Conservation (phyloP, 1,140 invertebrate species). For the Oncopodura yosiiana region DNA sequence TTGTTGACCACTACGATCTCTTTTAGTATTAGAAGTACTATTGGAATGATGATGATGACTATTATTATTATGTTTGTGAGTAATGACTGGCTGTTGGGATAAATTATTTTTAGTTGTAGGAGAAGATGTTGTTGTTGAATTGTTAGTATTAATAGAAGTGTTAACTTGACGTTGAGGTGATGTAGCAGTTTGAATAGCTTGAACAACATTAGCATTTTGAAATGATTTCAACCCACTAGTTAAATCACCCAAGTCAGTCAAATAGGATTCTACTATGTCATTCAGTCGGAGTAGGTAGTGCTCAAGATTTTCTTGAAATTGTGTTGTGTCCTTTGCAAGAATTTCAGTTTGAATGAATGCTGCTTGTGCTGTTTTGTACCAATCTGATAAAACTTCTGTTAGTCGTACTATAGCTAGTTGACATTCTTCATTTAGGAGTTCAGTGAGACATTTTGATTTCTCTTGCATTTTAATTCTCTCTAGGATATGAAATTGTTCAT, state of each 20-base stretch:
- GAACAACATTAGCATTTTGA: background rate
- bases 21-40: too few relatives aligned
- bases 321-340: conserved; percentile 58
- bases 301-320: conserved; percentile 42
- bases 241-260: conserved; percentile 22
- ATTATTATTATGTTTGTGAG: background rate
- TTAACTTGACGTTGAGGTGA: background rate
- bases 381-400: conserved; percentile 64
- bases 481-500: conserved; percentile 85
- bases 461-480: conserved; percentile 62
- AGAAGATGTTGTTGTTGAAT: too few relatives aligned
- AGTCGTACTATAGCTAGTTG: conserved; percentile 54
- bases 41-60: conserved; percentile 1
- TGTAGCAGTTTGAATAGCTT: background rate
- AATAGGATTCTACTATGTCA: conserved; percentile 25
- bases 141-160: background rate
- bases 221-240: conserved; percentile 23
- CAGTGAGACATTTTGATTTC: conserved; percentile 56
- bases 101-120: too few relatives aligned
- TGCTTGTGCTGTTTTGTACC: conserved; percentile 74
- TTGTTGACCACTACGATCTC: too few relatives aligned
- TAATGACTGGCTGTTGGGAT: too few relatives aligned
- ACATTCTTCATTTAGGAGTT: conserved; percentile 54
- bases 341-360: conserved; percentile 62
- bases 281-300: conserved; percentile 29